Conservation (phyloP, 2,888 invertebrate species). For the Pardosa pseudoannulata region DNA sequence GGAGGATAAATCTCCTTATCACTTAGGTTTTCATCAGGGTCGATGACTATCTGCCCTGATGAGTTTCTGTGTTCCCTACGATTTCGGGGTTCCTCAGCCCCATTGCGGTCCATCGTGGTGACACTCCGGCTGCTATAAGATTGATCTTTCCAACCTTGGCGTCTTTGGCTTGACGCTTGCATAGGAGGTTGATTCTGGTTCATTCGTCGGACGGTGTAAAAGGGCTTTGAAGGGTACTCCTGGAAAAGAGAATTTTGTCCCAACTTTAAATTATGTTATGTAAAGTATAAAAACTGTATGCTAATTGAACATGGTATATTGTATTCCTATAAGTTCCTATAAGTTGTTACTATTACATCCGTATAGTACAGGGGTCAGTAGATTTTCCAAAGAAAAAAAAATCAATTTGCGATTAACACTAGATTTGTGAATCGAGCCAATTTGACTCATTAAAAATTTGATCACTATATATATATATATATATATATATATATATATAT, state of each 20-base stretch:
- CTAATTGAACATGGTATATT: too few relatives aligned
- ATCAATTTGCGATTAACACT: too few relatives aligned
- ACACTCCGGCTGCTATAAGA: slow-evolving; percentile 58
- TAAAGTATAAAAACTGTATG: too few relatives aligned
- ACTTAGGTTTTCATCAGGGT: slow-evolving; percentile 88
- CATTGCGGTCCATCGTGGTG: slow-evolving; percentile 27
- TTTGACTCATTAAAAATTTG: too few relatives aligned
- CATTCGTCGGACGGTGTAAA: slow-evolving; percentile 52
- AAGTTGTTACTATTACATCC: too few relatives aligned
- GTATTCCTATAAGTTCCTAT: too few relatives aligned
- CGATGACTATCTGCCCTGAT: slow-evolving; percentile 82
- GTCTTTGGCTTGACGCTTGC: slow-evolving; percentile 36
- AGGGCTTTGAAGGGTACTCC: slow-evolving; percentile 49
- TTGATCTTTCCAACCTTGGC: slow-evolving; percentile 65
- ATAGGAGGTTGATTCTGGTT: slow-evolving; percentile 30
- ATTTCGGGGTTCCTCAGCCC: slow-evolving; percentile 22
- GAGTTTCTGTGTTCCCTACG: slow-evolving; percentile 67
- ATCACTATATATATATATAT: too few relatives aligned
- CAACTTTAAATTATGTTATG: too few relatives aligned
- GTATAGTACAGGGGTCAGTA: too few relatives aligned
- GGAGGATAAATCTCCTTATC: slow-evolving; percentile 89
- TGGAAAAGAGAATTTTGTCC: neutral
- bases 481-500: too few relatives aligned
- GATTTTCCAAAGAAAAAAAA: too few relatives aligned
- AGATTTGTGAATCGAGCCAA: too few relatives aligned